Evolutionary conservation across 2,113 vertebrate species (phyloP).

Genomic region (Syrrhaptes paradoxus): DNA sequence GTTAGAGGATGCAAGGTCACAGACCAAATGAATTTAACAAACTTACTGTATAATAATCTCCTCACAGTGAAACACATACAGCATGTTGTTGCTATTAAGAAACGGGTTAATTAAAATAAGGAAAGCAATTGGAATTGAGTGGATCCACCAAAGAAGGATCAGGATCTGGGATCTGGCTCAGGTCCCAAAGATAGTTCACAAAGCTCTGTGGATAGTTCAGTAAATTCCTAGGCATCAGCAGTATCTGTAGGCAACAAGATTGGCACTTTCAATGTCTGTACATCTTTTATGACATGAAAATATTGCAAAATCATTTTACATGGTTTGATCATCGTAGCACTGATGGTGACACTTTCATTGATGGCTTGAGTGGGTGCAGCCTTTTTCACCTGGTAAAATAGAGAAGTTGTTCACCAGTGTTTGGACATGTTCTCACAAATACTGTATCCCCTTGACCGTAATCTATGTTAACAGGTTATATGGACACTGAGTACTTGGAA

Average conservation of each 20-base stretch:
- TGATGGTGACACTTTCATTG: not conserved
- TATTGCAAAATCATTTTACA: not conserved
- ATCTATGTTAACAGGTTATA: not conserved
- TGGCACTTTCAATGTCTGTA: not conserved
- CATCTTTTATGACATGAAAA: not conserved
- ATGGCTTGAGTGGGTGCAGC: not conserved
- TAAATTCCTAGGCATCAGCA: not conserved
- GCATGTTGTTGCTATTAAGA: not conserved
- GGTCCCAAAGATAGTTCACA: not conserved
- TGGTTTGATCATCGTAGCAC: not conserved
- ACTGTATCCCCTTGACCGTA: not conserved
- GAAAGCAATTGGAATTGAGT: not conserved
- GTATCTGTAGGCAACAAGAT: not conserved
- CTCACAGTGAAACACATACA: not conserved
- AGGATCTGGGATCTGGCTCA: not conserved
- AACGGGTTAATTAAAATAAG: not conserved
- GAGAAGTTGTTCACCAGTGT: not conserved
- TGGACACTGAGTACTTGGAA: not conserved
- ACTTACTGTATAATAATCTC: not conserved
- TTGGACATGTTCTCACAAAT: not conserved
- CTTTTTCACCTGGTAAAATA: not conserved
- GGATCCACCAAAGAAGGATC: not conserved
- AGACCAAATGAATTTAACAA: not conserved
- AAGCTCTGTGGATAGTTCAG: not conserved
- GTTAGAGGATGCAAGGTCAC: not conserved